Conservation (phyloP, 2,797 vertebrate genomes). For the Semaprochilodus insignis region DNA sequence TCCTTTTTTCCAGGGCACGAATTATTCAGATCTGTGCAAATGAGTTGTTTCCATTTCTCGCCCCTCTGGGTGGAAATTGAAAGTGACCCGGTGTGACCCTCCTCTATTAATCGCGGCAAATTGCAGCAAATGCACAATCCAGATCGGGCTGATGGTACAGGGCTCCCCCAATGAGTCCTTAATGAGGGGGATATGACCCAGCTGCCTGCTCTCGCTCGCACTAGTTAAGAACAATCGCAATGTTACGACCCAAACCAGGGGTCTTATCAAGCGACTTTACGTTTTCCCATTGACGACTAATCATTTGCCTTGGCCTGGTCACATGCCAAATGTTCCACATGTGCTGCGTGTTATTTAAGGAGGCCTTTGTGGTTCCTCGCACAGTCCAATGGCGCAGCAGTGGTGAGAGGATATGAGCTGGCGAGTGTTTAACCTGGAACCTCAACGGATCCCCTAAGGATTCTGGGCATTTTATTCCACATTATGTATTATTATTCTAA, state of each 20-base stretch:
- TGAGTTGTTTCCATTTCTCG: slow-evolving; percentile 98
- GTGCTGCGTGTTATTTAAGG: slow-evolving; percentile 59
- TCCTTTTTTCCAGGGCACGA: slow-evolving; percentile 74
- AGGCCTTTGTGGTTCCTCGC: slow-evolving; percentile 62
- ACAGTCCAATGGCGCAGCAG: slow-evolving; percentile 50
- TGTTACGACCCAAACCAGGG: slow-evolving; percentile 86
- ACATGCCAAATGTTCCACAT: slow-evolving; percentile 68
- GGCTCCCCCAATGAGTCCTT: slow-evolving; percentile 87
- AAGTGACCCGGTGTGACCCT: slow-evolving; percentile 95
- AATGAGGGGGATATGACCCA: slow-evolving; percentile 90
- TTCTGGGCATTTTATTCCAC: slow-evolving; percentile 34
- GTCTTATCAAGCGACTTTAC: slow-evolving; percentile 85
- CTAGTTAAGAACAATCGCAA: slow-evolving; percentile 87
- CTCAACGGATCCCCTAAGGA: slow-evolving; percentile 42
- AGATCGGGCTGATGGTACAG: slow-evolving; percentile 86
- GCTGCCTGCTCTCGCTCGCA: slow-evolving; percentile 81
- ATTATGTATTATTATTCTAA: slow-evolving; percentile 28
- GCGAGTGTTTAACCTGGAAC: slow-evolving; percentile 54
- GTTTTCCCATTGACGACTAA: slow-evolving; percentile 75
- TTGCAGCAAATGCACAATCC: slow-evolving; percentile 92
- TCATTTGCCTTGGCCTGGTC: slow-evolving; percentile 64
- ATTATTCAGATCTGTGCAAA: slow-evolving; percentile 99
- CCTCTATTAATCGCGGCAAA: slow-evolving; percentile 97
- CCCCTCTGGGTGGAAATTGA: slow-evolving; percentile 97
- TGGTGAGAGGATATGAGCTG: slow-evolving; percentile 61